phyloP scores from a whole-genome alignment of 1,140 invertebrate species.

The Pemphigus obesinymphae region DNA sequence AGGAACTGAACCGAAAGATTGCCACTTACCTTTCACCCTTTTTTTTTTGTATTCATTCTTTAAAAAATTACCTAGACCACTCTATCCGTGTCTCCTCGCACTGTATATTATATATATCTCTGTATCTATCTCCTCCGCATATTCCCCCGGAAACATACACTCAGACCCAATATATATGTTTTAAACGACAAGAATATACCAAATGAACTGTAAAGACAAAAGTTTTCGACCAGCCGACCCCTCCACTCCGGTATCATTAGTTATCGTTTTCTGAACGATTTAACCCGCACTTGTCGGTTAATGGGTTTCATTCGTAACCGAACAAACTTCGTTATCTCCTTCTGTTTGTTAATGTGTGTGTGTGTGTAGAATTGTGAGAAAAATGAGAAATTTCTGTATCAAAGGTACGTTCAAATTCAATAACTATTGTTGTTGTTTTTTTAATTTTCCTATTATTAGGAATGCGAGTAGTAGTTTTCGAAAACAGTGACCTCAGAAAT shows the following conservation, averaged over 20 bases:
- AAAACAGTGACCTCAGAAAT: too few relatives aligned
- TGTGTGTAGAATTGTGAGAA: too few relatives aligned
- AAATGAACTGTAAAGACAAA: slow-evolving; percentile 38
- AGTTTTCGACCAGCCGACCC: neutral
- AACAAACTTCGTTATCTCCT: slow-evolving; percentile 1
- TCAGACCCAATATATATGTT: neutral
- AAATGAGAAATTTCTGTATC: neutral
- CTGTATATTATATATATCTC: too few relatives aligned
- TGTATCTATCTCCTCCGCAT: too few relatives aligned
- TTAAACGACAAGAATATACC: neutral
- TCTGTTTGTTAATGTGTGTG: too few relatives aligned
- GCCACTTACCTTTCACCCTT: neutral
- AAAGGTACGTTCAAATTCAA: neutral
- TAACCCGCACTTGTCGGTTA: slow-evolving; percentile 10
- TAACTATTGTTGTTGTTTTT: neutral
- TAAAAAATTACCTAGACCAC: neutral
- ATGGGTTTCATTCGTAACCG: neutral
- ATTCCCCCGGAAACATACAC: too few relatives aligned
- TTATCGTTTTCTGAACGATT: slow-evolving; percentile 38
- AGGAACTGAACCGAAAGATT: slow-evolving; percentile 7
- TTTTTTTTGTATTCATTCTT: neutral
- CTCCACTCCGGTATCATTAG: neutral
- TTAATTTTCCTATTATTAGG: too few relatives aligned
- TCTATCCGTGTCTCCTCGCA: neutral
- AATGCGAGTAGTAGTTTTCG: too few relatives aligned